Conservation (phyloP, 2,888 invertebrate species). For the Drosophila longiperda region DNA sequence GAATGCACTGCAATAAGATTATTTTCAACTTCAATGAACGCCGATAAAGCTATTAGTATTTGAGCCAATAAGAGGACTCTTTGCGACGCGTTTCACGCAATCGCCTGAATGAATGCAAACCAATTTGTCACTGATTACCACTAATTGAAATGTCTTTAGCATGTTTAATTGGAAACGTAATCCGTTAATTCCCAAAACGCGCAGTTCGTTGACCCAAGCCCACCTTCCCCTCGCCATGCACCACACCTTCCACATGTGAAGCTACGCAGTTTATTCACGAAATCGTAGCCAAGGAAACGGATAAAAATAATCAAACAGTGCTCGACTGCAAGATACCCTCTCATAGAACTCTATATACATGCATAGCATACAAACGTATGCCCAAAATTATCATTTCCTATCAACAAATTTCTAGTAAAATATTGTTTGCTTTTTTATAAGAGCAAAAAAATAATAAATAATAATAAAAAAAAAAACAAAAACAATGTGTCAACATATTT, state of each 20-base stretch:
- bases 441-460: not conserved
- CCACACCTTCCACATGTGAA: conserved; percentile 4
- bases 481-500: not conserved
- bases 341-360: not conserved
- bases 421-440: not conserved
- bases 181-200: conserved; percentile 51
- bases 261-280: conserved; percentile 14
- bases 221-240: not conserved
- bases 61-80: conserved; percentile 10
- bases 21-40: not conserved
- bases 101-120: conserved; percentile 29
- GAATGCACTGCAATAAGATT: not conserved
- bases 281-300: conserved; percentile 3
- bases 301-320: not conserved
- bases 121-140: conserved; percentile 54
- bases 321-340: conserved; percentile 14
- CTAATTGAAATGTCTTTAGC: conserved; percentile 59
- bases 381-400: not conserved
- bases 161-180: conserved; percentile 57
- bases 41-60: not conserved
- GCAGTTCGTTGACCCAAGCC: conserved; percentile 3
- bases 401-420: not conserved
- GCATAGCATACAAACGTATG: not conserved
- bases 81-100: conserved; percentile 3
- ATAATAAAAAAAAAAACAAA: too few species aligned